Conservation (phyloP, 1,140 invertebrate species). For the Yoshiicerus persimilis region DNA sequence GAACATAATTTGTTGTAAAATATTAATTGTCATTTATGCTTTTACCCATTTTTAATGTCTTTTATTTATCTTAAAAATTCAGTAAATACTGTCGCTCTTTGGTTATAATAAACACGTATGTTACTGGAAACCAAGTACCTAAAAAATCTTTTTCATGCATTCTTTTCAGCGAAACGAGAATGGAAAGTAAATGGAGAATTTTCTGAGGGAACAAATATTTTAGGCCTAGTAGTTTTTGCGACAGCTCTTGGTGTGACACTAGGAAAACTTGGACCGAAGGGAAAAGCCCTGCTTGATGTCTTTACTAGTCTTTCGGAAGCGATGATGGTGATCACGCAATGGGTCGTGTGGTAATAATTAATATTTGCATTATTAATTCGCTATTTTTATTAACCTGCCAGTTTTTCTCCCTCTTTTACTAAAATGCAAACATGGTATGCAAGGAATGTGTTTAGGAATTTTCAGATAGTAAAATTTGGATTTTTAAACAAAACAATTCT, state of each 20-base stretch:
- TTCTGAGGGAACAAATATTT: conserved; percentile 55
- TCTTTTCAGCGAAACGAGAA: conserved; percentile 43
- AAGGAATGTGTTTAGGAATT: neutral
- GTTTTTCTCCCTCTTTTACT: no score
- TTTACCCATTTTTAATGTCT: no score
- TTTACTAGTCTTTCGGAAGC: conserved; percentile 56
- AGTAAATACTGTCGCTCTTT: no score
- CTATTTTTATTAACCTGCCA: no score
- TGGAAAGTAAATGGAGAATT: conserved; percentile 53
- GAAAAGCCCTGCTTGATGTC: conserved; percentile 55
- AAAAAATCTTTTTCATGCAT: neutral
- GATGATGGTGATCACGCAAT: conserved; percentile 57
- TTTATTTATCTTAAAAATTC: no score
- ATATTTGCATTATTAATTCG: no score
- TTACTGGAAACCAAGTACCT: no score
- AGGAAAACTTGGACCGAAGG: conserved; percentile 53
- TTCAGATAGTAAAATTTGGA: neutral
- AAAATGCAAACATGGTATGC: no score
- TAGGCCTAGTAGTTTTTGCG: conserved; percentile 57
- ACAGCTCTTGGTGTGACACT: conserved; percentile 55
- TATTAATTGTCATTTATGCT: no score
- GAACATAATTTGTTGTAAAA: no score
- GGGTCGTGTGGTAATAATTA: conserved; percentile 55
- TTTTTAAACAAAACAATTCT: neutral
- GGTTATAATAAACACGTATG: no score